A percentile compares a stretch with the other conserved stretches of the same genome.
phyloP scores from a whole-genome alignment of 2,797 vertebrate genomes.

The Pelochelys cantorii region DNA sequence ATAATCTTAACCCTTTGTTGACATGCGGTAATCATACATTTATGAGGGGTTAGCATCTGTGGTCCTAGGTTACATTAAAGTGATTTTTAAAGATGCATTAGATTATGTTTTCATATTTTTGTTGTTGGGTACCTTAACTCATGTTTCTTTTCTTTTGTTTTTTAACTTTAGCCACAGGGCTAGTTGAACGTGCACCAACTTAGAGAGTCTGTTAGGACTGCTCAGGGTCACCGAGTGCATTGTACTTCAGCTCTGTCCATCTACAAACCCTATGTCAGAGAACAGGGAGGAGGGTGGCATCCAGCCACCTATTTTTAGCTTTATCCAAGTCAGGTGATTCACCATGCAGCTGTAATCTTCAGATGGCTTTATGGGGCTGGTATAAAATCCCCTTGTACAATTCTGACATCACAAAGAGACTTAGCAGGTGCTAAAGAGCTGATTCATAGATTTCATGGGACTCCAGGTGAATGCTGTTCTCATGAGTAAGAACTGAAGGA shows the following conservation, averaged over 20 bases:
- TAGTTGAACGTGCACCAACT: neutral
- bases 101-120: neutral
- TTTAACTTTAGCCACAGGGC: neutral
- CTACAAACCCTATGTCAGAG: fast-evolving
- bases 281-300: neutral
- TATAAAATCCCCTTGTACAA: neutral
- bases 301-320: neutral
- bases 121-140: neutral
- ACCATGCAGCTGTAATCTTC: neutral
- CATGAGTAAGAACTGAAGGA: neutral
- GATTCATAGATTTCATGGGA: neutral
- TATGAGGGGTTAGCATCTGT: neutral
- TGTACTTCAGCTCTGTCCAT: neutral
- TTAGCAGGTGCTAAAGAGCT: neutral
- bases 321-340: neutral
- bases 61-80: neutral
- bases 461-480: neutral
- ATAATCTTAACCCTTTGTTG: neutral
- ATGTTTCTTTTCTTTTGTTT: too few species aligned
- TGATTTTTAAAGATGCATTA: neutral
- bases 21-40: neutral
- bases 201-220: neutral
- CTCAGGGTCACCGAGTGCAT: neutral
- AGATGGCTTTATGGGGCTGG: neutral
- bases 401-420: neutral